These are phyloP conservation scores for Pipra filicauda DNA, from an alignment of 2,113 vertebrate genomes.

Conservation along the genomic window DNA sequence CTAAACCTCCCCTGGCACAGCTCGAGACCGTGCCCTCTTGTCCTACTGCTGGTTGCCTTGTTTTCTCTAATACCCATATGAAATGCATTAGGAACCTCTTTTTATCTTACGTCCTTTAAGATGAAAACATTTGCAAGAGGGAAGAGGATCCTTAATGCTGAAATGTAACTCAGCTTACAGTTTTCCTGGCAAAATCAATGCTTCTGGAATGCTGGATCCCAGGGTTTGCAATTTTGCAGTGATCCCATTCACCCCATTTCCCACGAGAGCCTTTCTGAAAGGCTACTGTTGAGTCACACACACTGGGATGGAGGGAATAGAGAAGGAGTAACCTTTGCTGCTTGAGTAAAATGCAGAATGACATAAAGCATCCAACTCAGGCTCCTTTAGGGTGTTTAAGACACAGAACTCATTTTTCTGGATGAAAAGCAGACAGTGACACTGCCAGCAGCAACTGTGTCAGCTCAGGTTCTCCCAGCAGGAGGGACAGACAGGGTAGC, in stretches of 20 bases:
- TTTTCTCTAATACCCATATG: neutral
- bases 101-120: neutral
- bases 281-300: neutral
- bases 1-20: no score
- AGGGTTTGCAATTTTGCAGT: neutral
- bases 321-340: neutral
- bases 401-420: conserved; percentile 32
- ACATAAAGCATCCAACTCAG: conserved; percentile 22
- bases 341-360: conserved; percentile 7
- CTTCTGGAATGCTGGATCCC: neutral
- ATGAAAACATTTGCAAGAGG: neutral
- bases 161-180: neutral
- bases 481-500: neutral
- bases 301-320: neutral
- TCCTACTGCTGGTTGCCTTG: neutral
- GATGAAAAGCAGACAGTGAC: conserved; percentile 29
- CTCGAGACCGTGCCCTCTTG: no score
- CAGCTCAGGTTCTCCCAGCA: conserved; percentile 45
- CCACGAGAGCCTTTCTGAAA: neutral
- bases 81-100: neutral
- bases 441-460: conserved; percentile 12
- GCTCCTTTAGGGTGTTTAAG: conserved; percentile 20
- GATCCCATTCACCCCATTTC: neutral
- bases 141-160: neutral
- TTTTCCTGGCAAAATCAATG: neutral